phyloP scores from a whole-genome alignment of 2,888 invertebrate species.

The Brenthis ino region DNA sequence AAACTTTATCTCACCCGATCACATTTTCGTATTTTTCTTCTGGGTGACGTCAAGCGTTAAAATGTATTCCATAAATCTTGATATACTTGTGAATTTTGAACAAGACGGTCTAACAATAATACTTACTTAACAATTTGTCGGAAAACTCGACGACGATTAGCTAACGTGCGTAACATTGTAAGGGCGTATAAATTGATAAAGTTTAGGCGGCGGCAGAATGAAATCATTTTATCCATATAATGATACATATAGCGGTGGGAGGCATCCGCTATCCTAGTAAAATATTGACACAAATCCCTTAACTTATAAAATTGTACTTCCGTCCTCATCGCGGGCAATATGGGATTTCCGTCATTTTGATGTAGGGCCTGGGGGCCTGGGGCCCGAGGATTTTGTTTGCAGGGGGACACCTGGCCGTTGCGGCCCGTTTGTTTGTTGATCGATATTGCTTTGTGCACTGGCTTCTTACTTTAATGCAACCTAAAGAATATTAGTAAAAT shows the following conservation, averaged over 20 bases:
- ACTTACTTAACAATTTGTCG: conserved; percentile 53
- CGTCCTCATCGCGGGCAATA: conserved; percentile 77
- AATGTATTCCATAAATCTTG: conserved; percentile 74
- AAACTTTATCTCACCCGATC: conserved; percentile 58
- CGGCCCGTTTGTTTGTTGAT: conserved; percentile 42
- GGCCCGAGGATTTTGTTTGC: conserved; percentile 59
- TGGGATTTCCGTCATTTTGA: conserved; percentile 81
- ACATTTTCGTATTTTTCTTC: conserved; percentile 72
- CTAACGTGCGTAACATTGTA: conserved; percentile 46
- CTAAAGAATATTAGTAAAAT: conserved; percentile 22
- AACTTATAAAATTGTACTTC: conserved; percentile 81
- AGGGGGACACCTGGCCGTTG: conserved; percentile 75
- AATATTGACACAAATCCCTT: conserved; percentile 83
- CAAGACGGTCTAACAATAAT: conserved; percentile 66
- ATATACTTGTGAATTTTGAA: conserved; percentile 66
- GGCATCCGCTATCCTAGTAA: conserved; percentile 75
- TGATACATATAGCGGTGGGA: conserved; percentile 49
- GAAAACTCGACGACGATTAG: conserved; percentile 61
- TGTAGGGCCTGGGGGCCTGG: conserved; percentile 64
- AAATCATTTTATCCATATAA: conserved; percentile 43
- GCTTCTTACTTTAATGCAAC: conserved; percentile 41
- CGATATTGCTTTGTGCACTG: conserved; percentile 37
- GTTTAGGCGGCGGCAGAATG: conserved; percentile 48
- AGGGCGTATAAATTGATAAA: conserved; percentile 62
- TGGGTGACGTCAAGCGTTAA: conserved; percentile 57